Evolutionary conservation across 2,888 invertebrate genomes (phyloP).

Genomic region (Pachycephus smyrnensis): DNA sequence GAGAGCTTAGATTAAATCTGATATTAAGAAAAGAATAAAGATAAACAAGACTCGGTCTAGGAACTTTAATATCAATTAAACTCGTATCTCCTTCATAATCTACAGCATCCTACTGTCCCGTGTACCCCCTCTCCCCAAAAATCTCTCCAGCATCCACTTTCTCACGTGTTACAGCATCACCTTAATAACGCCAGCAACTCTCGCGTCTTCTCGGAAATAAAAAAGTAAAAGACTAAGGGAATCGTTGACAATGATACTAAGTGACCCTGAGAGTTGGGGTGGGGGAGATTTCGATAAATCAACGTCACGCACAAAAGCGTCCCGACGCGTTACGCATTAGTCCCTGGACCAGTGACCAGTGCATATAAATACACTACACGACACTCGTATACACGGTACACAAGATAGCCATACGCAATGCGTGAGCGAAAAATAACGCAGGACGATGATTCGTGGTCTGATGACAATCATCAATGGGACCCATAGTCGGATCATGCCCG

Average conservation of each 20-base stretch:
- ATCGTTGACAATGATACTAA: neutral
- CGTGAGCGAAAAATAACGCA: neutral
- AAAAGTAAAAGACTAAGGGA: neutral
- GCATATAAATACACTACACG: neutral
- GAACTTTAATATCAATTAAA: neutral
- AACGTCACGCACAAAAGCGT: neutral
- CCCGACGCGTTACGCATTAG: neutral
- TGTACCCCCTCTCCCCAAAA: neutral
- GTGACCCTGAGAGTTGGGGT: neutral
- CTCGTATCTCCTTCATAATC: no score
- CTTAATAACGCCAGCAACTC: no score
- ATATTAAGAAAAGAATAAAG: no score
- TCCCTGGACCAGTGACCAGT: neutral
- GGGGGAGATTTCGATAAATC: neutral
- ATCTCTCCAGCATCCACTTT: neutral
- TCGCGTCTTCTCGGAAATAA: neutral
- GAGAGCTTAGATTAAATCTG: no score
- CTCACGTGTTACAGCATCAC: neutral
- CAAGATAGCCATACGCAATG: neutral
- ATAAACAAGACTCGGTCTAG: neutral
- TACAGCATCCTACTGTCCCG: neutral
- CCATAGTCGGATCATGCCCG: neutral
- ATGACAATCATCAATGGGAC: neutral
- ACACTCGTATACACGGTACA: neutral
- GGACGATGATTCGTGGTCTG: neutral